Base-by-base conservation (phyloP, 2,797 vertebrate genomes). In the Manis crassicaudata region DNA sequence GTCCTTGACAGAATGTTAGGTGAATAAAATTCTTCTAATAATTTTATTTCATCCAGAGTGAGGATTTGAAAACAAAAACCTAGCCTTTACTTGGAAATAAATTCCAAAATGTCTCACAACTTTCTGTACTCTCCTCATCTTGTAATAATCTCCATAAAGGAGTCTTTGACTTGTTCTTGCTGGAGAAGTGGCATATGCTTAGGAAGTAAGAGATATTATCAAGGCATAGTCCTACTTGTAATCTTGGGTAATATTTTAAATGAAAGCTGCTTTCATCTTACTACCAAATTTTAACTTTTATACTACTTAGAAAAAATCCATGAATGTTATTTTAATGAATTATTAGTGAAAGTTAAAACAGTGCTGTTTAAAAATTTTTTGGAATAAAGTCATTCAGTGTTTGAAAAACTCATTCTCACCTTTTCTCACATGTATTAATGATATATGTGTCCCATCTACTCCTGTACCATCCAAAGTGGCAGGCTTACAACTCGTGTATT, bases 31-130 rank as follows among this genome's bases (percentile, higher is more conserved):
- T 70, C 56, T 90, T 62, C 52, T 95, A 23, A 72, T 35, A 90
- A 27, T 46, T 92, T 88, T 93, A 79, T 95, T 92, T 96, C 72
- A 94, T 67, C 18, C 35, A 88, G 18, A 97, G n/a, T 63, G 94
- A 0, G 87, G 58, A 95, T 67, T 63, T 73, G 79, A 90, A 95
- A 95, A 3, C 16, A 80, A 21, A 88, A 89, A 11, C 20, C 60
- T 82, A 67, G 7, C 20, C 23, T 46, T 94, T 23, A 79, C 18
- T 72, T 94, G 17, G 63, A 92, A 95, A 77, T 93, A 80, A 93
- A 63, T 91, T 88, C 32, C 79, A 88, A 52, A 90, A 43, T 84
- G 35, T 92, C 37, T 80, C 40, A 77, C 3, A 89, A 14, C 54
- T 93, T 80, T 88, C 72, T 27, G 4, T 72, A 16, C 52, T 92